A percentile compares a stretch with the other conserved stretches of the same genome.
These are phyloP conservation scores for Mycalesis mineus DNA, from an alignment of 2,888 invertebrate genomes.

Conservation along the genomic window DNA sequence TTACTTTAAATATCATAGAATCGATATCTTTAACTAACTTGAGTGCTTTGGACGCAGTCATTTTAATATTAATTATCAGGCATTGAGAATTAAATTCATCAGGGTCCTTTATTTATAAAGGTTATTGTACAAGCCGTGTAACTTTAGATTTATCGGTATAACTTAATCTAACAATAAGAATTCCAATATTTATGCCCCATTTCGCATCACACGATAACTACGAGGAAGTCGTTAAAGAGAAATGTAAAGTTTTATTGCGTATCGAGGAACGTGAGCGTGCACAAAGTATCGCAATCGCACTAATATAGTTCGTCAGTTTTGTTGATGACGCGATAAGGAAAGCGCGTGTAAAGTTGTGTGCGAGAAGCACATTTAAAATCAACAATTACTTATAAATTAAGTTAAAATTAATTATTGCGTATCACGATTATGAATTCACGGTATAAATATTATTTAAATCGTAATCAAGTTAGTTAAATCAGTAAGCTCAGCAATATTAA, in stretches of 20 bases:
- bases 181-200: conserved; percentile 49
- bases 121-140: no score
- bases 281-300: conserved; percentile 70
- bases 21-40: no score
- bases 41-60: no score
- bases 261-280: conserved; percentile 56
- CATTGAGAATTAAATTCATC: no score
- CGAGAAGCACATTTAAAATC: not conserved
- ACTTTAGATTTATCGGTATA: conserved; percentile 5
- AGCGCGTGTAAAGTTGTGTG: not conserved
- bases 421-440: not conserved
- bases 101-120: no score
- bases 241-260: conserved; percentile 75
- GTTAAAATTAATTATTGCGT: not conserved
- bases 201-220: conserved; percentile 65
- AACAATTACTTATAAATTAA: not conserved
- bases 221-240: conserved; percentile 70
- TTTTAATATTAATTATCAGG: no score
- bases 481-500: no score
- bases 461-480: no score
- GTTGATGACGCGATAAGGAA: not conserved
- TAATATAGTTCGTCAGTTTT: conserved; percentile 41
- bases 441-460: no score
- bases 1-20: no score
- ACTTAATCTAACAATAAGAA: conserved; percentile 13